A percentile compares a stretch with the other conserved stretches of the same genome.
Conservation (phyloP, 2,113 vertebrate species). For the Alouatta palliata region DNA sequence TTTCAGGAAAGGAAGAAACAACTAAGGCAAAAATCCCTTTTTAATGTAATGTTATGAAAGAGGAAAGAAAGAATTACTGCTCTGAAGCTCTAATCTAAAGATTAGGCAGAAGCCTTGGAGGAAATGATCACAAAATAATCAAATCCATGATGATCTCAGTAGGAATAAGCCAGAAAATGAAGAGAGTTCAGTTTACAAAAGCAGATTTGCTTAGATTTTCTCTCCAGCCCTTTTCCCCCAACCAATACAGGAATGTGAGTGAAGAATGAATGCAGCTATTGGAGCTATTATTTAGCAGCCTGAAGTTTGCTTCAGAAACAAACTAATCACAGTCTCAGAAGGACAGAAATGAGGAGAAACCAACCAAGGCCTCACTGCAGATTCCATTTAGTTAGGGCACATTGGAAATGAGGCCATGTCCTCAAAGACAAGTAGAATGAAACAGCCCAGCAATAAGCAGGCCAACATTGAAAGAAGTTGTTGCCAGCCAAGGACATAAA, state of each 20-base stretch:
- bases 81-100: slow-evolving; percentile 63
- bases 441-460: neutral
- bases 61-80: slow-evolving; percentile 63
- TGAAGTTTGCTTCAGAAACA: slow-evolving; percentile 8
- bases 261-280: neutral
- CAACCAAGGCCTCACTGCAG: neutral
- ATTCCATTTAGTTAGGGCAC: neutral
- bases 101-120: slow-evolving; percentile 63
- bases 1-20: neutral
- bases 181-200: slow-evolving; percentile 49
- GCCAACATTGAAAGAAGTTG: neutral
- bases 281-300: neutral
- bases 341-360: neutral
- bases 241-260: neutral
- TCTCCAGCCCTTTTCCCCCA: neutral
- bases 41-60: slow-evolving; percentile 69
- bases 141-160: slow-evolving; percentile 63
- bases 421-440: neutral
- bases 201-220: slow-evolving; percentile 58
- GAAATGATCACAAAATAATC: slow-evolving; percentile 68
- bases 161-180: slow-evolving; percentile 56
- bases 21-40: slow-evolving; percentile 52
- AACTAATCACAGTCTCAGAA: neutral
- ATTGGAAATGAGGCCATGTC: neutral
- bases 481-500: neutral